Conservation (phyloP, 2,888 invertebrate species). For the Pinctada fucata region DNA sequence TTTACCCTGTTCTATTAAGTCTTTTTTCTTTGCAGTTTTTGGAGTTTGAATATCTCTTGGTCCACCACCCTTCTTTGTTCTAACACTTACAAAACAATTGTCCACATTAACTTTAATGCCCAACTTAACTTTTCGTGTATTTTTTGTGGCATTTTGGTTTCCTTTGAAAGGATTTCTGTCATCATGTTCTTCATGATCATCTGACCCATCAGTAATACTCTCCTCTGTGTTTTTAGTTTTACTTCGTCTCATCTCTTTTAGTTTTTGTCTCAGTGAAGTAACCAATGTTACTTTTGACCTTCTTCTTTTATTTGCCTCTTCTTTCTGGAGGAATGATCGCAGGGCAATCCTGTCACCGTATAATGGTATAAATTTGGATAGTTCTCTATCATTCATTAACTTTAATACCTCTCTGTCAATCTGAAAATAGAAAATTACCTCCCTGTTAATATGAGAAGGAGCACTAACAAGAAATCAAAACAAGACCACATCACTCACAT, state of each 20-base stretch:
- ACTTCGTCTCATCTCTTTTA: not conserved
- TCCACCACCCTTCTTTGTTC: not conserved
- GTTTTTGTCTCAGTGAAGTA: not conserved
- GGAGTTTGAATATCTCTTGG: not conserved
- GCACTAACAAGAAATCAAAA: too few species aligned
- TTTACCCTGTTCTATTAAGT: constrained; percentile 1
- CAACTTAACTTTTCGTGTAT: not conserved
- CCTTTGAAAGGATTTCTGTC: constrained; percentile 1
- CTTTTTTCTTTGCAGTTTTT: not conserved
- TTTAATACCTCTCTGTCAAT: constrained; percentile 2
- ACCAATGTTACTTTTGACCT: constrained; percentile 2
- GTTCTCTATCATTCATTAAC: constrained; percentile 1
- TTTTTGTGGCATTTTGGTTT: constrained; percentile 4
- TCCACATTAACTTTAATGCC: constrained; percentile 3
- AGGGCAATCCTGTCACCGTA: constrained; percentile 5
- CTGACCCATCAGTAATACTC: not conserved
- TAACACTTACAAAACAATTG: not conserved
- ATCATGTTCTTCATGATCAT: not conserved
- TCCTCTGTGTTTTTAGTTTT: not conserved
- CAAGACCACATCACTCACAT: too few species aligned
- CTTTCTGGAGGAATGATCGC: not conserved
- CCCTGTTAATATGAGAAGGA: too few species aligned
- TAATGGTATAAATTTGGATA: not conserved
- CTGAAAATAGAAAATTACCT: constrained; percentile 4
- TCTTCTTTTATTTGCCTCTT: constrained; percentile 4